A percentile compares a stretch with the other conserved stretches of the same genome.
These are phyloP conservation scores for Coracopsis vasa DNA, from an alignment of 2,113 vertebrate species.

Conservation along the genomic window DNA sequence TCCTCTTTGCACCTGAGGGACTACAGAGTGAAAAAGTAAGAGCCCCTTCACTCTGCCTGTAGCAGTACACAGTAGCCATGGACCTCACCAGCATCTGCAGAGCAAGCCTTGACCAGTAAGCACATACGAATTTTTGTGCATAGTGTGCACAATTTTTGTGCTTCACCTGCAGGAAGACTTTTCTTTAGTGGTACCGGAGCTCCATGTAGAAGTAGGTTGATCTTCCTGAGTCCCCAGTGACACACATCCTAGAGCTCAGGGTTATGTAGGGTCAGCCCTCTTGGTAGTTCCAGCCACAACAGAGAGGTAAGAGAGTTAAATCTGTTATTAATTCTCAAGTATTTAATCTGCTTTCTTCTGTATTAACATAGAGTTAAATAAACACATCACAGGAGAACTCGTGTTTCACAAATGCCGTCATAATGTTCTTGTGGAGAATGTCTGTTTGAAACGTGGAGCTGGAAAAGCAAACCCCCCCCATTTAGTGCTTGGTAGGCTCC, in stretches of 20 bases:
- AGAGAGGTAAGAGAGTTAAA: not conserved
- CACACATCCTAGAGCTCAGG: not conserved
- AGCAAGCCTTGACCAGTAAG: not conserved
- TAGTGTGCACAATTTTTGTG: not conserved
- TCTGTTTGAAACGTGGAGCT: not conserved
- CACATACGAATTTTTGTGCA: not conserved
- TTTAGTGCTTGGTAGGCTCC: not conserved
- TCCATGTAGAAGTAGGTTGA: not conserved
- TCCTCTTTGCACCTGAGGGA: not conserved
- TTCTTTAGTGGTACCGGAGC: not conserved
- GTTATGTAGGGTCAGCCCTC: not conserved
- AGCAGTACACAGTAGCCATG: not conserved
- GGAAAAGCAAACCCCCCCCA: not conserved
- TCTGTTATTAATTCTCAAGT: not conserved
- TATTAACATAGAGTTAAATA: not conserved
- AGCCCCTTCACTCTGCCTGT: not conserved
- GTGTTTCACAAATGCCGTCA: rapidly evolving
- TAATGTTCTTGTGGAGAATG: not conserved
- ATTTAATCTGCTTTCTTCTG: not conserved
- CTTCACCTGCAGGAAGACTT: not conserved
- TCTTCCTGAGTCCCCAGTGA: not conserved
- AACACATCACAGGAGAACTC: not conserved
- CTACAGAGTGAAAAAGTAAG: not conserved
- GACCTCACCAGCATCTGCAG: not conserved
- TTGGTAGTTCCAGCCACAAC: not conserved